Percentiles rank a stretch among this genome's conserved stretches.
phyloP scores from a whole-genome alignment of 2,113 vertebrate genomes.

The Poicephalus gulielmi region DNA sequence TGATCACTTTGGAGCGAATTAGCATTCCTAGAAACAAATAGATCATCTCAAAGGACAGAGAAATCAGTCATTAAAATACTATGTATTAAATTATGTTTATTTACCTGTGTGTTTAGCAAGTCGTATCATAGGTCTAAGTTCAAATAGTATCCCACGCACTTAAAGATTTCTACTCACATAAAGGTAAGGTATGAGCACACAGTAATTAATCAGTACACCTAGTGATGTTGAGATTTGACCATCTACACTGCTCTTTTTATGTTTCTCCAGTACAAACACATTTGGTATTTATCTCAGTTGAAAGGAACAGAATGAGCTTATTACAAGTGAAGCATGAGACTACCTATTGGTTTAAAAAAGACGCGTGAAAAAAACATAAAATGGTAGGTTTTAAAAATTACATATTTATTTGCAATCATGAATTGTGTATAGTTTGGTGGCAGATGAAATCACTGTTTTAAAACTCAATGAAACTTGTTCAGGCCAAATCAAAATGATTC shows the following conservation, averaged over 20 bases:
- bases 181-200: neutral
- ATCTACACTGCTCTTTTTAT: neutral
- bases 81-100: neutral
- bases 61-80: neutral
- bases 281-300: neutral
- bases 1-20: neutral
- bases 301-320: neutral
- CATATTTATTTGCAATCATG: neutral
- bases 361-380: rapidly evolving
- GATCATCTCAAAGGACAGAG: neutral
- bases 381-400: neutral
- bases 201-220: neutral
- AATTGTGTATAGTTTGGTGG: neutral
- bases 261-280: neutral
- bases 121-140: neutral
- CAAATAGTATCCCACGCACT: neutral
- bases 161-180: neutral
- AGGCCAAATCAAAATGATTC: neutral
- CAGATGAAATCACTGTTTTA: neutral
- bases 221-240: neutral
- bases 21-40: neutral
- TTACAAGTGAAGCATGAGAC: neutral
- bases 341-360: neutral
- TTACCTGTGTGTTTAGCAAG: neutral
- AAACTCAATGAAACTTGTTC: neutral